A percentile compares a stretch with the other conserved stretches of the same genome.
phyloP scores from a whole-genome alignment of 2,797 vertebrate species.

The Pyrocephalus nanus region DNA sequence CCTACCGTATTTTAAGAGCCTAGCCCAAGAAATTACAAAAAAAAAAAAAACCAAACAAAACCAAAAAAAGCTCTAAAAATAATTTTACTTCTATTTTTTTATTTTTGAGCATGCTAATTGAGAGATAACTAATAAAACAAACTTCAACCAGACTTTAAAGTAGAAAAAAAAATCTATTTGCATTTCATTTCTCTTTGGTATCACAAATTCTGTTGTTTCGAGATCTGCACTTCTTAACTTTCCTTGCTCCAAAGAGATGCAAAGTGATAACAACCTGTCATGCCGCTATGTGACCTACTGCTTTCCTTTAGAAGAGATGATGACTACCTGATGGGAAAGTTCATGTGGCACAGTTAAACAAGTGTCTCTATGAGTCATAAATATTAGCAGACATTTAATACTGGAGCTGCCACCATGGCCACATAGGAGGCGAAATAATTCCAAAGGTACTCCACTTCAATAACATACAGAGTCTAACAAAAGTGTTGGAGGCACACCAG shows the following conservation, averaged over 20 bases:
- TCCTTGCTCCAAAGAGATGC: neutral
- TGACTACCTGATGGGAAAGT: neutral
- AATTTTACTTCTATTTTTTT: neutral
- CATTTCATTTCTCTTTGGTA: neutral
- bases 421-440: neutral
- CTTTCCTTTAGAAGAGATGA: neutral
- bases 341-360: neutral
- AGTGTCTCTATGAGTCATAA: neutral
- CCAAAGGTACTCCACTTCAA: neutral
- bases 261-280: neutral
- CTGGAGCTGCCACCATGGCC: neutral
- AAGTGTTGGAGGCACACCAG: rapidly evolving
- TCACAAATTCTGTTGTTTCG: neutral
- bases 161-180: neutral
- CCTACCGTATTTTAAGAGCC: neutral
- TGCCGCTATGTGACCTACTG: neutral
- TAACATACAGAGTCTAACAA: neutral
- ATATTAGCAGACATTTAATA: neutral
- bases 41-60: too few species aligned
- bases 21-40: neutral
- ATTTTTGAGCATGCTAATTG: neutral
- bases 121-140: neutral
- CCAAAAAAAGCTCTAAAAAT: neutral
- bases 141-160: neutral
- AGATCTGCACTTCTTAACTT: neutral